Conservation (phyloP, 2,888 invertebrate species). For the Erpobdella octoculata region DNA sequence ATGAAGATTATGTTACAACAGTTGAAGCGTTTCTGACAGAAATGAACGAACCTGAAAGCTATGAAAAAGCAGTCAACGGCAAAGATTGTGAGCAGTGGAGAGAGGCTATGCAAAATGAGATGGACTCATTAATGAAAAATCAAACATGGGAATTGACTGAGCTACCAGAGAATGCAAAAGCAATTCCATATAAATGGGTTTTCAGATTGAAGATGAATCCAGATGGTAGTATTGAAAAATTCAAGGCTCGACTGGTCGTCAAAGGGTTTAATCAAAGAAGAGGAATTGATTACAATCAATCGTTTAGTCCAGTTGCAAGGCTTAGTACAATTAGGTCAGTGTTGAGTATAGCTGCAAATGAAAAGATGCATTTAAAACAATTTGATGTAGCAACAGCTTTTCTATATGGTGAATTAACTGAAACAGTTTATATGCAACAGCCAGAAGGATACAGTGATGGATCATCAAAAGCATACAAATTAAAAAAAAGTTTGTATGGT, state of each 20-base stretch:
- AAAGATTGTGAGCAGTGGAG: neutral
- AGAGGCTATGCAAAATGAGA: neutral
- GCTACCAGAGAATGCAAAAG: neutral
- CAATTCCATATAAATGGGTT: neutral
- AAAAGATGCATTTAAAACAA: neutral
- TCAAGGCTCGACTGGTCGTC: neutral
- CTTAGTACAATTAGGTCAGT: neutral
- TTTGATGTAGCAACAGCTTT: neutral
- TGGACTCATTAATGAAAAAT: neutral
- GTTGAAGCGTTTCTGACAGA: too few species aligned
- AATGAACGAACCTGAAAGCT: too few species aligned
- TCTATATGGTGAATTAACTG: neutral
- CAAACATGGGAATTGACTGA: neutral
- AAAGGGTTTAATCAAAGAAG: neutral
- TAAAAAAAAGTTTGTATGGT: neutral
- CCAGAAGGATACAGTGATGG: neutral
- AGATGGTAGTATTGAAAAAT: neutral
- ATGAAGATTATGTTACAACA: too few species aligned
- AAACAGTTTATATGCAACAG: too few species aligned
- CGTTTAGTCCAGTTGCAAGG: neutral
- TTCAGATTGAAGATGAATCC: neutral
- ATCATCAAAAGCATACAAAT: neutral
- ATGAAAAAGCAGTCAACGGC: neutral
- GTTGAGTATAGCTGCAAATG: neutral
- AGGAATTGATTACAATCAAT: neutral